phyloP scores from a whole-genome alignment of 2,797 vertebrate species.

The Aulostomus chinensis region DNA sequence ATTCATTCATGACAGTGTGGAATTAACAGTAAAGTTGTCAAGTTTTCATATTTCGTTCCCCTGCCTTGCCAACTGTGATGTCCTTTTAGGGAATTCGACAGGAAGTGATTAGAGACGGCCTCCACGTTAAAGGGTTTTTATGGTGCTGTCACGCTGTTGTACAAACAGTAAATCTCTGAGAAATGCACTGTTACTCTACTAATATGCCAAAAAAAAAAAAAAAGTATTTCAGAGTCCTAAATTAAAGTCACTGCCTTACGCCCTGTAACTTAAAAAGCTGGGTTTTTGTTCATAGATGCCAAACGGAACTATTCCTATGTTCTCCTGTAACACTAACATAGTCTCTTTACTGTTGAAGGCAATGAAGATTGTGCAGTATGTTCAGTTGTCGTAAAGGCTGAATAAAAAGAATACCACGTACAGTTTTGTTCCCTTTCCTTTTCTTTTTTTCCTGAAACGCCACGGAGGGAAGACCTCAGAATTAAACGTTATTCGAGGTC shows the following conservation, averaged over 20 bases:
- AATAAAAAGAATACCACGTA: conserved; percentile 47
- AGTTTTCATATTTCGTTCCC: conserved; percentile 3
- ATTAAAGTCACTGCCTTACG: conserved; percentile 65
- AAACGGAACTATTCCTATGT: conserved; percentile 49
- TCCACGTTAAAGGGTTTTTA: conserved; percentile 6
- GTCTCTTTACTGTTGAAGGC: conserved; percentile 49
- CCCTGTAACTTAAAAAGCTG: conserved; percentile 55
- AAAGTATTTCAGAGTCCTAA: background rate
- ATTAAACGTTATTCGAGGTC: too few species aligned
- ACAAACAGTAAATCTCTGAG: conserved; percentile 32
- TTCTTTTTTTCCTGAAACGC: conserved; percentile 19
- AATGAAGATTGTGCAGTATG: conserved; percentile 56
- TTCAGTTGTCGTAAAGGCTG: conserved; percentile 60
- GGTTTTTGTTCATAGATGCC: conserved; percentile 55
- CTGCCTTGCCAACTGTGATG: background rate
- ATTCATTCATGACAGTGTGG: background rate
- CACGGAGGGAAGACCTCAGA: too few species aligned
- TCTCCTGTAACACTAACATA: conserved; percentile 38
- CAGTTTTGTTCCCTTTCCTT: conserved; percentile 5
- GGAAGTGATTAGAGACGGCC: too few species aligned
- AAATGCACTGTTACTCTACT: conserved; percentile 49
- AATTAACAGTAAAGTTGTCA: background rate
- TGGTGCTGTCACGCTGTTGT: conserved; percentile 41
- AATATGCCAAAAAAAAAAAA: conserved; percentile 43
- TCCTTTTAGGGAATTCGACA: too few species aligned